Percentiles rank a stretch among this genome's conserved stretches.
These are phyloP conservation scores for Abscondita cerata DNA, from an alignment of 2,888 invertebrate genomes.

Conservation along the genomic window DNA sequence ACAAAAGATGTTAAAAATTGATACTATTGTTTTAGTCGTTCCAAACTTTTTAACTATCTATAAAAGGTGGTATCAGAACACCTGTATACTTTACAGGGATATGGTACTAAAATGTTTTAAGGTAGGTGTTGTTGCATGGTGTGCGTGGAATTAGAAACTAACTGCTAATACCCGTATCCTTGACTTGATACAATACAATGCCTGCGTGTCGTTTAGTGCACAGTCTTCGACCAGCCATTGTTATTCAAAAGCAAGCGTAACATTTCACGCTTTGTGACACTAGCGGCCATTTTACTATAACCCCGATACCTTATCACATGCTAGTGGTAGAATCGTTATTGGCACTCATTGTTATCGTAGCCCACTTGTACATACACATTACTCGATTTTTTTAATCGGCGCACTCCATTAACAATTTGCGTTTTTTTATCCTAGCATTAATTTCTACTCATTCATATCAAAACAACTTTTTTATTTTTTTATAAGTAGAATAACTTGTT, in stretches of 20 bases:
- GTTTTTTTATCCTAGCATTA: background rate
- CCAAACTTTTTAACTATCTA: conserved; percentile 13
- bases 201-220: conserved; percentile 44
- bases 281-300: conserved; percentile 54
- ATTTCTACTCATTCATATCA: conserved; percentile 1
- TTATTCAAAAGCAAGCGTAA: conserved; percentile 56
- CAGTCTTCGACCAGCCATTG: conserved; percentile 53
- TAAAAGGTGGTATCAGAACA: conserved; percentile 10
- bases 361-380: conserved; percentile 26
- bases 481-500: conserved; percentile 40
- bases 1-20: conserved; percentile 9
- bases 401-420: conserved; percentile 23
- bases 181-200: conserved; percentile 44
- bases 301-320: conserved; percentile 43
- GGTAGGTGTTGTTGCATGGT: conserved; percentile 34
- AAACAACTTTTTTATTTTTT: conserved; percentile 29
- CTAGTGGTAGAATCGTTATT: conserved; percentile 39
- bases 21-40: conserved; percentile 11
- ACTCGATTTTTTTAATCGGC: conserved; percentile 29
- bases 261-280: conserved; percentile 57
- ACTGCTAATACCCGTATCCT: conserved; percentile 44
- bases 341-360: conserved; percentile 35
- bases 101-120: conserved; percentile 25
- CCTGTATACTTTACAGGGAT: conserved; percentile 24
- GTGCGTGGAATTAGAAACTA: conserved; percentile 41